phyloP scores from a whole-genome alignment of 2,888 invertebrate genomes.

The Cephus nigrinus region DNA sequence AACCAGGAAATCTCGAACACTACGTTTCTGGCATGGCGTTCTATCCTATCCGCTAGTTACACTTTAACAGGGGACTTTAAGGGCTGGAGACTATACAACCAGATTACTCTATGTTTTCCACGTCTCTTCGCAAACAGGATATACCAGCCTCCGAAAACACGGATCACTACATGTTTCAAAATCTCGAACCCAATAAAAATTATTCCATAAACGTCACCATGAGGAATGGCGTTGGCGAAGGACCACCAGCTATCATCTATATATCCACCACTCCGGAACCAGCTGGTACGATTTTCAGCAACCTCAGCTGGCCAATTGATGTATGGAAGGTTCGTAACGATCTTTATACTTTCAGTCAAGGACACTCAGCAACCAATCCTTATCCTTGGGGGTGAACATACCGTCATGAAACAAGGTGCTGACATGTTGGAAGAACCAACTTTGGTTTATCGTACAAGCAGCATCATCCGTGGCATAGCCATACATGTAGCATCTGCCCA shows the following conservation, averaged over 20 bases:
- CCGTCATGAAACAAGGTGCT: constrained; percentile 76
- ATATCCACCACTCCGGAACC: constrained; percentile 78
- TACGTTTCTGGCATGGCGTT: constrained; percentile 62
- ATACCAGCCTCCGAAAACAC: constrained; percentile 77
- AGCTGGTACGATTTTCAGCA: constrained; percentile 68
- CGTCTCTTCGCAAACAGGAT: constrained; percentile 70
- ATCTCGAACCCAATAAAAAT: constrained; percentile 76
- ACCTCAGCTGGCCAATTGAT: neutral
- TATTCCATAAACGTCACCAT: constrained; percentile 84
- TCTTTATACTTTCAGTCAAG: constrained; percentile 68
- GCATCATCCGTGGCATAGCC: constrained; percentile 76
- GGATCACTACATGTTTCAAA: constrained; percentile 80
- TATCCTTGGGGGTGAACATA: constrained; percentile 77
- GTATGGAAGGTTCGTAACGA: neutral
- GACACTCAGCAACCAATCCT: constrained; percentile 77
- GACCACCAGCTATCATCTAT: constrained; percentile 75
- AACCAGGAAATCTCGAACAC: constrained; percentile 45
- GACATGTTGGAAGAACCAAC: constrained; percentile 77
- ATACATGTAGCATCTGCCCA: constrained; percentile 80
- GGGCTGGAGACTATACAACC: constrained; percentile 4
- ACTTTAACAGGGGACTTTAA: constrained; percentile 30
- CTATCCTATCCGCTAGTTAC: constrained; percentile 32
- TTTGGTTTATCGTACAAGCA: constrained; percentile 73
- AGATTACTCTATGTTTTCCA: constrained; percentile 13
- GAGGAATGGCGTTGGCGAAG: constrained; percentile 83